Evolutionary conservation across 2,797 vertebrate genomes (phyloP).

Genomic region (Coreius guichenoti): DNA sequence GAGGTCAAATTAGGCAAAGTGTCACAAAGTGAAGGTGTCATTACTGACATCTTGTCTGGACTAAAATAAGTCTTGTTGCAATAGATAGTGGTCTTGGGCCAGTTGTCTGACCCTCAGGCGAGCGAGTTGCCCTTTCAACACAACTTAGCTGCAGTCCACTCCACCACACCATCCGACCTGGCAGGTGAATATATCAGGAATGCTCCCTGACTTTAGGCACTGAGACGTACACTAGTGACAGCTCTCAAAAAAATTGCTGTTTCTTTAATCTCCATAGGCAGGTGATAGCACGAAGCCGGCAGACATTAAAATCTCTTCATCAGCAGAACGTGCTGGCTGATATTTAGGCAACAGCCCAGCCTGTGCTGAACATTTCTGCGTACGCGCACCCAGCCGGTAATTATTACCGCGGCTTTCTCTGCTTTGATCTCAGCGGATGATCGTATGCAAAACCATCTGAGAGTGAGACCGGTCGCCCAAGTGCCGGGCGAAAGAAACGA

Average conservation of each 20-base stretch:
- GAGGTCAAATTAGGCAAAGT: conserved; percentile 34
- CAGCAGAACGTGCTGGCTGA: conserved; percentile 85
- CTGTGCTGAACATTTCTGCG: conserved; percentile 74
- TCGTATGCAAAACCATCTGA: conserved; percentile 87
- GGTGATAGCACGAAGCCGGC: conserved; percentile 75
- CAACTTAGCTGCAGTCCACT: conserved; percentile 44
- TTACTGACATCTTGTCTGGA: conserved; percentile 54
- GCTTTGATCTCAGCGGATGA: conserved; percentile 87
- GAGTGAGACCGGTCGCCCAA: conserved; percentile 76
- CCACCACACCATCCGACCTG: conserved; percentile 73
- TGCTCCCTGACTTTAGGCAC: conserved; percentile 56
- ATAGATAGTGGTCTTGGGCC: conserved; percentile 72
- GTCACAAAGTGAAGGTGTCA: conserved; percentile 43
- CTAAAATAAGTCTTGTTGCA: conserved; percentile 61
- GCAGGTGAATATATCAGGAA: conserved; percentile 78
- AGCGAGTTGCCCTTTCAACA: conserved; percentile 59
- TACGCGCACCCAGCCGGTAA: conserved; percentile 85
- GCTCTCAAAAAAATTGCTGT: conserved; percentile 75
- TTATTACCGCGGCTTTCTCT: conserved; percentile 84
- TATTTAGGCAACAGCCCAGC: conserved; percentile 80
- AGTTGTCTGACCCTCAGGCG: conserved; percentile 74
- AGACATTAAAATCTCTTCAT: conserved; percentile 82
- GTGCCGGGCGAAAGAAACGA: conserved; percentile 76
- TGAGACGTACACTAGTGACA: conserved; percentile 70
- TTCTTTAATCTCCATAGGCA: conserved; percentile 79